Evolutionary conservation across 2,888 invertebrate species (phyloP).

Genomic region (Metacarcinus magister): DNA sequence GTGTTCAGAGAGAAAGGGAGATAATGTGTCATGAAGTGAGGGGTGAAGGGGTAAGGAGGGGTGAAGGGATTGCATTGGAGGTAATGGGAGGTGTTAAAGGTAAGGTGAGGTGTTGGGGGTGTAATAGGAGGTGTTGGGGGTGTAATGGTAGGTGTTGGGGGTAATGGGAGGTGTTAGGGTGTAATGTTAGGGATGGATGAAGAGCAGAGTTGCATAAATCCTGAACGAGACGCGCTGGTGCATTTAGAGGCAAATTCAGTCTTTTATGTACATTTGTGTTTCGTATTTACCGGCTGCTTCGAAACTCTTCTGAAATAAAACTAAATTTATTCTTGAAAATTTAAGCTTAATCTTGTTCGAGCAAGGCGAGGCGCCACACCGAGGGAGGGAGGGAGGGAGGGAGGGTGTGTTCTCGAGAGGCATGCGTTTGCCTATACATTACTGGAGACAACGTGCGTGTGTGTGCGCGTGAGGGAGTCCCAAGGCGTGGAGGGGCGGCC

Average conservation of each 20-base stretch:
- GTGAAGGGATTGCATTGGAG: neutral
- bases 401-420: neutral
- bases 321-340: neutral
- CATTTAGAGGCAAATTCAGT: neutral
- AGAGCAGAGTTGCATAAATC: neutral
- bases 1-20: neutral
- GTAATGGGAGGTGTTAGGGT: neutral
- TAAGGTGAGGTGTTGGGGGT: neutral
- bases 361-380: neutral
- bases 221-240: neutral
- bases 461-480: neutral
- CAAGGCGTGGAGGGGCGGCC: neutral
- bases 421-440: neutral
- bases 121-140: neutral
- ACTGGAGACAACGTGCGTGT: neutral
- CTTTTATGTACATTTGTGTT: conserved; percentile 61
- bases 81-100: neutral
- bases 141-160: neutral
- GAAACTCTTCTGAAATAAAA: conserved; percentile 55
- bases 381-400: neutral
- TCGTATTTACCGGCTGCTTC: conserved; percentile 63
- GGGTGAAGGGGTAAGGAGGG: neutral
- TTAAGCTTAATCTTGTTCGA: conserved; percentile 34
- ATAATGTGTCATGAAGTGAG: neutral
- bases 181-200: neutral